Base-by-base conservation (phyloP, 2,113 vertebrate genomes). In the Nannospalax galili region DNA sequence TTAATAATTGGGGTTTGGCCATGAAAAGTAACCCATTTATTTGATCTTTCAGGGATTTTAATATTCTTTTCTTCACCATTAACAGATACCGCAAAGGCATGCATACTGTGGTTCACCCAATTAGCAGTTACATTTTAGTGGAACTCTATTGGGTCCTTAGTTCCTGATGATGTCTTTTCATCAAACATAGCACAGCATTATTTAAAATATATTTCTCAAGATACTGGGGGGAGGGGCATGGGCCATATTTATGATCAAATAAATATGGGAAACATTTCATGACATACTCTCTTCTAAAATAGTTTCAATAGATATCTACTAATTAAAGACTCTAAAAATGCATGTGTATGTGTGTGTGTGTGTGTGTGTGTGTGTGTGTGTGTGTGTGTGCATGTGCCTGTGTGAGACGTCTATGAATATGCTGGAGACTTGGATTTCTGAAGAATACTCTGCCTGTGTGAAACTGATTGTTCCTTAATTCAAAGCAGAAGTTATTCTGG, bases 151-250 rank as follows among this genome's bases (percentile, higher is more conserved):
- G 0, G 28, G 9, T 0, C 17, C 22, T 9, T 19, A 26, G 24
- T 78, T 88, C 42, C 37, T 75, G 17, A 45, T 28, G 12, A 73
- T 69, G 32, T 93, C 17, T 14, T 84, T 75, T 42, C 16, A 56
- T 72, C 37, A 80, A 48, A 70, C 84, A 85, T 52, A 40, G 22
- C 64, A 30, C 0, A 35, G 17, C 5, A 92, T 79, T 93, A 72
- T 80, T 73, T 16, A 72, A 65, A 6, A 65, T 48, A 24, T 40
- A 28, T 85, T 92, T 91, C 58, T 96, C 56, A 90, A 90, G 35
- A 62, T 14, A 84, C 14, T 1, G 9, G 11, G 52, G 58, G 64
- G 11, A 42, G 58, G 64, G 30, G 11, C 24, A 87, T 37, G 40
- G 0, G n/a, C 45, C 30, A 65, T 85, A 15, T 64, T 20, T 28